Evolutionary conservation across 2,797 vertebrate species (phyloP).

Genomic region (Hippocampus kuda): DNA sequence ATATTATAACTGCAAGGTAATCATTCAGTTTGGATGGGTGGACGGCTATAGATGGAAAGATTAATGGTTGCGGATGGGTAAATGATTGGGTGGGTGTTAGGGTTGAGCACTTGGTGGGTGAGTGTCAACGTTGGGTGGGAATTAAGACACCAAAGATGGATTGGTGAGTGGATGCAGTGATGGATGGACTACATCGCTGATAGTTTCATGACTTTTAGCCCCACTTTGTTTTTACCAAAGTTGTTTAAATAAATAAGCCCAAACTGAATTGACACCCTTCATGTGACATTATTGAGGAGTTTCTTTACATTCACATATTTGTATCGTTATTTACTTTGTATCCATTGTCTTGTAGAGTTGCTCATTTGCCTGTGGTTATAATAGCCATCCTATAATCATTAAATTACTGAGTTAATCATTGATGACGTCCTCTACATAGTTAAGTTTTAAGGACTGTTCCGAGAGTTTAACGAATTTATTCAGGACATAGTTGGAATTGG

Average conservation of each 20-base stretch:
- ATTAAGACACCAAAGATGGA: neutral
- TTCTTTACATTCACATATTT: neutral
- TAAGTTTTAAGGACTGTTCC: neutral
- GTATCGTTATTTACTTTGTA: neutral
- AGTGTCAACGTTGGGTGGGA: neutral
- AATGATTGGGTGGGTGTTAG: neutral
- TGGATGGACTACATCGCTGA: neutral
- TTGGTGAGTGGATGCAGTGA: neutral
- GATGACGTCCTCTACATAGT: neutral
- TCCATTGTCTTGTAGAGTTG: neutral
- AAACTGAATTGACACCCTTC: neutral
- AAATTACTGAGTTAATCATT: neutral
- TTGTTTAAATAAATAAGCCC: neutral
- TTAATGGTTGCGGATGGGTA: conserved; percentile 1
- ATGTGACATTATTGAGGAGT: neutral
- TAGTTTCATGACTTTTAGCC: neutral
- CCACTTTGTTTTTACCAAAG: neutral
- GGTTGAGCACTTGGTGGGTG: neutral
- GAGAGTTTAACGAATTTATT: neutral
- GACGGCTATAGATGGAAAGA: neutral
- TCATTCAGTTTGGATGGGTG: neutral
- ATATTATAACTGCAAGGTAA: conserved; percentile 1
- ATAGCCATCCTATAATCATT: neutral
- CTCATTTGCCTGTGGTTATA: neutral
- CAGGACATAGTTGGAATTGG: neutral